Evolutionary conservation across 2,797 vertebrate species (phyloP).

Genomic region (Liasis olivaceus): DNA sequence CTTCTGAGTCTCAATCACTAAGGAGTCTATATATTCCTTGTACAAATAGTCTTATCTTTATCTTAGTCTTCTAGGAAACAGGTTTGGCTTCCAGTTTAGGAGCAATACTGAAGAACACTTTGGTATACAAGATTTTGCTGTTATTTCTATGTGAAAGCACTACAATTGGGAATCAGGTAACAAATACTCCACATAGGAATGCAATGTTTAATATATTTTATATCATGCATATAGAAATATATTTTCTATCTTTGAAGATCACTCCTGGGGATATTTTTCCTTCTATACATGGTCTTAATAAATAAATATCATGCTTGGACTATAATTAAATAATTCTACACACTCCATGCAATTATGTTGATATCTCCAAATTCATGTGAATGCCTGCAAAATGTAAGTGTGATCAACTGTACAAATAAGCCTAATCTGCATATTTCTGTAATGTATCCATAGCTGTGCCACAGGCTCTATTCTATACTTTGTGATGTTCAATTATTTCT

Average conservation of each 20-base stretch:
- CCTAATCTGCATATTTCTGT: neutral
- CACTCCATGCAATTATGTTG: neutral
- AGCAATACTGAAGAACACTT: neutral
- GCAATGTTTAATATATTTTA: neutral
- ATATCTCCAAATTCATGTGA: neutral
- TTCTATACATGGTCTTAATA: neutral
- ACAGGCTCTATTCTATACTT: neutral
- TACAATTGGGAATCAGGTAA: neutral
- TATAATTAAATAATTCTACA: neutral
- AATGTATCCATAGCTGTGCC: neutral
- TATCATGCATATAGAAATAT: neutral
- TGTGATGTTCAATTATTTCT: neutral
- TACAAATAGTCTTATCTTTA: neutral
- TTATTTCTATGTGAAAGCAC: neutral
- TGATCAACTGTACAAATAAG: neutral
- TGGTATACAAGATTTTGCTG: neutral
- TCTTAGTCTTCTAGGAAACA: neutral
- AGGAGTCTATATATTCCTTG: neutral
- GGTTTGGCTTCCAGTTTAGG: neutral
- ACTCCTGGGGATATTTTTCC: neutral
- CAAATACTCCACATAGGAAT: neutral
- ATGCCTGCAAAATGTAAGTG: neutral
- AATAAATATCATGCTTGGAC: neutral
- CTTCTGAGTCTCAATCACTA: neutral
- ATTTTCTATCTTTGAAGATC: neutral